Evolutionary conservation across 2,797 vertebrate genomes (phyloP).

Genomic region (Choloepus didactylus): DNA sequence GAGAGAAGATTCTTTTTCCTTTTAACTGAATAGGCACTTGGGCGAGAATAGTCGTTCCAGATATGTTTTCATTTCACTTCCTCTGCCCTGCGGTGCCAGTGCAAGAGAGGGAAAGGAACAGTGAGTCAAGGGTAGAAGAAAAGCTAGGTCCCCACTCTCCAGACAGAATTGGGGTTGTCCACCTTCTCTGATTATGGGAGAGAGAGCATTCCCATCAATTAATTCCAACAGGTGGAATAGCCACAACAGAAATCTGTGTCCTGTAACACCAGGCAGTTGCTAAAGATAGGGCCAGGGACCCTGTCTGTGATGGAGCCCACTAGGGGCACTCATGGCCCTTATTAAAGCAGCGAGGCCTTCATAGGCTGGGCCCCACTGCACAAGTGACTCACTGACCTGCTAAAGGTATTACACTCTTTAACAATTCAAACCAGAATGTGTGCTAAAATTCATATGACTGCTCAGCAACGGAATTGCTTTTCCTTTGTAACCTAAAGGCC

Average conservation of each 20-base stretch:
- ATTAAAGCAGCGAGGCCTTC: not conserved
- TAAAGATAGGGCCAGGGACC: not conserved
- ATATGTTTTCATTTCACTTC: constrained; percentile 30
- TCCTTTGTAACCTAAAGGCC: constrained; percentile 11
- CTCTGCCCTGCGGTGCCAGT: not conserved
- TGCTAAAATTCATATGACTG: not conserved
- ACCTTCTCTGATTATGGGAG: not conserved
- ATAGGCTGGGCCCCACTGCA: not conserved
- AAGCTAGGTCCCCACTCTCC: not conserved
- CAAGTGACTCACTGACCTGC: not conserved
- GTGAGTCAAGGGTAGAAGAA: not conserved
- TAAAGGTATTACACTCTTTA: not conserved
- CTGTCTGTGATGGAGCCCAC: not conserved
- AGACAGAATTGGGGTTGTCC: not conserved
- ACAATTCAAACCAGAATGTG: not conserved
- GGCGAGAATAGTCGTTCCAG: not conserved
- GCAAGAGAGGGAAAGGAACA: not conserved
- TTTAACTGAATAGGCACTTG: constrained; percentile 16
- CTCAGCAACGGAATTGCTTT: not conserved
- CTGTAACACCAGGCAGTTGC: not conserved
- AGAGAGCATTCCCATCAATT: not conserved
- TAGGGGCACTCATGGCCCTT: not conserved
- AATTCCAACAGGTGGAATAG: not conserved
- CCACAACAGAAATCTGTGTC: not conserved
- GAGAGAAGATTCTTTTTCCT: not conserved